A percentile compares a stretch with the other conserved stretches of the same genome.
Conservation (phyloP, 2,888 invertebrate genomes). For the Galerucella calmariensis region DNA sequence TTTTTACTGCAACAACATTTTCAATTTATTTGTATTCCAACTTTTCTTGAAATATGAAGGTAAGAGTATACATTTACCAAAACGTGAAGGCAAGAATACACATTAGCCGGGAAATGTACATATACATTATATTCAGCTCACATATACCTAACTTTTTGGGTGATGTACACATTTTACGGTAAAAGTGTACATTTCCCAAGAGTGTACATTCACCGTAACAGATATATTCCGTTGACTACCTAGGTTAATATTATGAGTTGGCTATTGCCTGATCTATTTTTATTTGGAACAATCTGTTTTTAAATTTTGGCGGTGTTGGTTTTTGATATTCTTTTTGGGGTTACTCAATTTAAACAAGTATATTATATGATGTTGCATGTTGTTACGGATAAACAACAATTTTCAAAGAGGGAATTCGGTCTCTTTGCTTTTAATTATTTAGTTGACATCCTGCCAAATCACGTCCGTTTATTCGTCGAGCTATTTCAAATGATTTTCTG, state of each 20-base stretch:
- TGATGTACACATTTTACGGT: no score
- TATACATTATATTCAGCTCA: no score
- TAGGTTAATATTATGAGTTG: neutral
- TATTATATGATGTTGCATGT: constrained; percentile 16
- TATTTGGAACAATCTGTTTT: neutral
- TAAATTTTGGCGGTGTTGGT: neutral
- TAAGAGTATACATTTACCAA: no score
- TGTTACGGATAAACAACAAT: constrained; percentile 32
- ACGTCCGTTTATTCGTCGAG: neutral
- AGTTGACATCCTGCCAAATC: constrained; percentile 30
- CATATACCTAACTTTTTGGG: no score
- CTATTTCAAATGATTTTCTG: constrained; percentile 14
- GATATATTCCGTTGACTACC: neutral
- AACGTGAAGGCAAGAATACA: no score
- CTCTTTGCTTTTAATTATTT: constrained; percentile 34
- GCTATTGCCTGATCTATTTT: constrained; percentile 7
- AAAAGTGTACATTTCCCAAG: no score
- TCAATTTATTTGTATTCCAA: no score
- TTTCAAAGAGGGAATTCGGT: constrained; percentile 30
- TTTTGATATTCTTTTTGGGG: constrained; percentile 21
- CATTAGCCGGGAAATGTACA: no score
- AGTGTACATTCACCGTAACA: no score
- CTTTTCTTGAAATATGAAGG: no score
- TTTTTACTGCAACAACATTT: no score
- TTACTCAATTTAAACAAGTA: constrained; percentile 21